phyloP scores from a whole-genome alignment of 37 sponge, comb jelly and placozoan species.

The Cliona cf. orientalis region DNA sequence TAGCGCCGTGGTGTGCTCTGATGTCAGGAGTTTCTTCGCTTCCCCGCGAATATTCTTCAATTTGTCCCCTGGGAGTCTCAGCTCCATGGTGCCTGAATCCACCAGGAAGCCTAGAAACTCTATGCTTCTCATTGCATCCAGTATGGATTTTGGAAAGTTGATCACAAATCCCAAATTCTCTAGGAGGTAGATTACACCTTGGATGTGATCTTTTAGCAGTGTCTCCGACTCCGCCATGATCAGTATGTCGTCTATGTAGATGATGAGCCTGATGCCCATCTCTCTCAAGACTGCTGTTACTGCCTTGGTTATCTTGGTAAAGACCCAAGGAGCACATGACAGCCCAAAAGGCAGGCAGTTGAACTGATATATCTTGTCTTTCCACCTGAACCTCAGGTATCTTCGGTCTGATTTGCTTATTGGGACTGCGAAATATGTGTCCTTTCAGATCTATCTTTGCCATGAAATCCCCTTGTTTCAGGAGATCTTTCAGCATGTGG shows the following conservation, averaged over 20 bases:
- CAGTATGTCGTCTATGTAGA: constrained; percentile 58
- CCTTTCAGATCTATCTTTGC: constrained; percentile 49
- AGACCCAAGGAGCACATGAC: constrained; percentile 51
- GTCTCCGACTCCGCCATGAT: constrained; percentile 34
- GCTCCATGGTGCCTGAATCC: constrained; percentile 27
- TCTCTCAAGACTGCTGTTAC: constrained; percentile 24
- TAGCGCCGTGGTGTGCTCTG: neutral
- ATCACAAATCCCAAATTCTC: constrained; percentile 51
- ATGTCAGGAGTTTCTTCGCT: neutral
- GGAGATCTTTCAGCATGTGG: constrained; percentile 41
- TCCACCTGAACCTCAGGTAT: constrained; percentile 17
- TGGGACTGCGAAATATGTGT: constrained; percentile 44
- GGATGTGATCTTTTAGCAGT: constrained; percentile 14
- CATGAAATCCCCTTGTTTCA: constrained; percentile 33
- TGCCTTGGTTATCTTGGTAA: constrained; percentile 48
- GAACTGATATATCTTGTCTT: constrained; percentile 15
- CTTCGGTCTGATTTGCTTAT: neutral
- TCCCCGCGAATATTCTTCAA: constrained; percentile 13
- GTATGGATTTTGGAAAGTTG: constrained; percentile 20
- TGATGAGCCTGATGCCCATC: constrained; percentile 32
- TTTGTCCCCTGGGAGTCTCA: constrained; percentile 34
- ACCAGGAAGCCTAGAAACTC: constrained; percentile 63
- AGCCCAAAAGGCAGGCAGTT: constrained; percentile 61
- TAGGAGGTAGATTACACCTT: constrained; percentile 25
- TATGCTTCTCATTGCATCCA: constrained; percentile 25